Percentiles rank a stretch among this genome's conserved stretches.
Evolutionary conservation across 35 echinoderm and acorn worm species (phyloP).

Genomic region (Stichopus chloronotus): DNA sequence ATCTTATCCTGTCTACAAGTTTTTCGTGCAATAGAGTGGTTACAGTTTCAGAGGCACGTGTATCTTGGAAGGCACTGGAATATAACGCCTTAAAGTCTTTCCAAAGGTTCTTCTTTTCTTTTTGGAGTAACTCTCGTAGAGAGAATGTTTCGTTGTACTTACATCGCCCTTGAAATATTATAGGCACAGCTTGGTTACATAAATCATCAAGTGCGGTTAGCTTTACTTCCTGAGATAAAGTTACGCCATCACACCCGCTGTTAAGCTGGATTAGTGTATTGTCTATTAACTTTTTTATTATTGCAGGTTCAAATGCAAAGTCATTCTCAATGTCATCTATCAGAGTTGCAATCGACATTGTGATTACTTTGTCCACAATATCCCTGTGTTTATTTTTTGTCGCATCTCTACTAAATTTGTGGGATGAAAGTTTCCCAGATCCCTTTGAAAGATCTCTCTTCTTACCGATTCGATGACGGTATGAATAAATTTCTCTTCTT

Average conservation of each 20-base stretch:
- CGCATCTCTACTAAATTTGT: not conserved
- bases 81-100: not conserved
- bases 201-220: not conserved
- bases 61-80: conserved; percentile 17
- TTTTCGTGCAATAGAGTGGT: not conserved
- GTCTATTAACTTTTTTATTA: conserved; percentile 32
- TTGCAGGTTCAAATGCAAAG: conserved; percentile 32
- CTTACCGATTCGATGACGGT: not conserved
- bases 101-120: conserved; percentile 35
- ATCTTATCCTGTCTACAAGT: conserved; percentile 4
- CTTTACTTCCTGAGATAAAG: conserved; percentile 4
- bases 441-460: conserved; percentile 43
- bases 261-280: not conserved
- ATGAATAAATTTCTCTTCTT: conserved; percentile 17
- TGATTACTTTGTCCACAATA: not conserved
- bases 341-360: not conserved
- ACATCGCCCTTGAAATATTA: conserved; percentile 13
- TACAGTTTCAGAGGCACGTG: not conserved
- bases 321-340: conserved; percentile 3
- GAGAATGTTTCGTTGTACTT: conserved; percentile 13
- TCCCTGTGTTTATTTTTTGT: not conserved
- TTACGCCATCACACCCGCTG: not conserved
- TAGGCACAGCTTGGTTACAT: conserved; percentile 38
- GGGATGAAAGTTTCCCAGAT: not conserved
- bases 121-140: not conserved